These are phyloP conservation scores for Eulemur macaco DNA, from an alignment of 2,113 vertebrate species.

Conservation along the genomic window DNA sequence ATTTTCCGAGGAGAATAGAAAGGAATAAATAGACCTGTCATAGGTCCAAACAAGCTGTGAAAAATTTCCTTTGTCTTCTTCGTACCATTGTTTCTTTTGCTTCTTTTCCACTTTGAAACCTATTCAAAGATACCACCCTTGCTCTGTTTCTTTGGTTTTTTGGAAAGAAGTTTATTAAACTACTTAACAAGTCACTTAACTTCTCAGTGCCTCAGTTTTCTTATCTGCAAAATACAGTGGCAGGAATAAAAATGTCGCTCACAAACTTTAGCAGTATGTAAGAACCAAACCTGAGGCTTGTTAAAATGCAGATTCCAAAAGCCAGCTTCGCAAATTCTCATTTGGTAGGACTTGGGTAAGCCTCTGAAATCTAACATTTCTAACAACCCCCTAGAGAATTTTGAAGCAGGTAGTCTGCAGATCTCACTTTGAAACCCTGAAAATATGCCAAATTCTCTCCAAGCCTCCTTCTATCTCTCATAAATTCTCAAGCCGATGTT, in stretches of 20 bases:
- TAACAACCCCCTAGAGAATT: not conserved
- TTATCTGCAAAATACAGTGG: not conserved
- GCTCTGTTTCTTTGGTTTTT: not conserved
- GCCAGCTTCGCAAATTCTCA: not conserved
- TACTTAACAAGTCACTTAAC: not conserved
- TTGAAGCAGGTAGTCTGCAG: not conserved
- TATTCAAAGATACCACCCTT: not conserved
- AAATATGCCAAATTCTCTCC: not conserved
- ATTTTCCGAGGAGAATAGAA: slow-evolving; percentile 19
- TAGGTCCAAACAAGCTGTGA: not conserved
- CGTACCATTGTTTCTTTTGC: not conserved
- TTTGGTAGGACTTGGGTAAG: not conserved
- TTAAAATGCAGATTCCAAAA: not conserved
- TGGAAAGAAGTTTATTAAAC: not conserved
- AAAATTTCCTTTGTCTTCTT: not conserved
- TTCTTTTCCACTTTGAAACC: not conserved
- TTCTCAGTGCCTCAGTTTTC: not conserved
- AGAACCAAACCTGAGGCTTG: not conserved
- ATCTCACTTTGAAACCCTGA: not conserved
- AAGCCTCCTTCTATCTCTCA: not conserved
- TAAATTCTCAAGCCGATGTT: not conserved
- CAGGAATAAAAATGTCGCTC: not conserved
- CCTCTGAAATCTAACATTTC: not conserved
- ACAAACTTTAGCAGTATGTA: not conserved
- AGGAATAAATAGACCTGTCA: not conserved